phyloP scores from a whole-genome alignment of 2,113 vertebrate genomes.

The Chrysochloris asiatica region DNA sequence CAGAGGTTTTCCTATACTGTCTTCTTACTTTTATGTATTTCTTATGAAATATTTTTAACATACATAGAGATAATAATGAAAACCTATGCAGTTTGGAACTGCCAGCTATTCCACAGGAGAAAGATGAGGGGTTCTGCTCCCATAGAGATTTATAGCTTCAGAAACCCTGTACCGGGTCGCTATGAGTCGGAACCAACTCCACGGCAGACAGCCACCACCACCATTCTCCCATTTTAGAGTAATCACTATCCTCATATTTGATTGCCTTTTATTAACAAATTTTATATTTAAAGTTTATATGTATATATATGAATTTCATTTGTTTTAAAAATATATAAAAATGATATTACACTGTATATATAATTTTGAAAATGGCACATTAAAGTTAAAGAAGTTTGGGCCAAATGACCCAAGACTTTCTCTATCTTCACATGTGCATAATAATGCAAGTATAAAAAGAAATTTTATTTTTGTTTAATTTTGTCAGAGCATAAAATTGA shows the following conservation, averaged over 20 bases:
- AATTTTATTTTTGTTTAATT: constrained; percentile 9
- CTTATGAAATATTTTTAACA: constrained; percentile 10
- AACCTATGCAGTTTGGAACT: too few species aligned
- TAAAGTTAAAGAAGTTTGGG: background rate
- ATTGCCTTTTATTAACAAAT: background rate
- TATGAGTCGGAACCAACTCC: too few species aligned
- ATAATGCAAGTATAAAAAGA: constrained; percentile 38
- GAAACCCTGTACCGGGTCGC: too few species aligned
- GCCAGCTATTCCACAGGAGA: too few species aligned
- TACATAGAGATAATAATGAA: background rate
- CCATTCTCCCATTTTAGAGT: background rate
- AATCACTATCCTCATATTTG: background rate
- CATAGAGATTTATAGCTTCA: too few species aligned
- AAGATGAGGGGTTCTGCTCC: too few species aligned
- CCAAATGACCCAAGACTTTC: background rate
- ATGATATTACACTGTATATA: background rate
- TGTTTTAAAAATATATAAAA: constrained; percentile 5
- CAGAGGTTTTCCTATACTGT: too few species aligned
- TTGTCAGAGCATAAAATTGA: background rate
- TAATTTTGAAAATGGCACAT: background rate
- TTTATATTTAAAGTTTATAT: background rate
- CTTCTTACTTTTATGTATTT: background rate
- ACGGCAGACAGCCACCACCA: too few species aligned
- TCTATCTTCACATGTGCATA: background rate
- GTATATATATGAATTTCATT: background rate